A percentile compares a stretch with the other conserved stretches of the same genome.
phyloP scores from a whole-genome alignment of 2,797 vertebrate species.

The Holocentrus rufus region DNA sequence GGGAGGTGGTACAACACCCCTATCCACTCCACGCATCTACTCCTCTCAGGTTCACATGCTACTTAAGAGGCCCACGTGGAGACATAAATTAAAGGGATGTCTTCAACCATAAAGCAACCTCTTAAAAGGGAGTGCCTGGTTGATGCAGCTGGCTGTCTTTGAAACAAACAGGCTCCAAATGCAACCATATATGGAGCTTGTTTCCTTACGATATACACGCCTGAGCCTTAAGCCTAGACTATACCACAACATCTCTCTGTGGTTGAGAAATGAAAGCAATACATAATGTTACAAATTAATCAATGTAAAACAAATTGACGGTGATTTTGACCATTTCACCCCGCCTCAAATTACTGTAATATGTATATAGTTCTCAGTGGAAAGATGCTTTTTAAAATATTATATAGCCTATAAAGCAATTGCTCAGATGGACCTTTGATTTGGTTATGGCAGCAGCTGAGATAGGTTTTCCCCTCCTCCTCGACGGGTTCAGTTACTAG shows the following conservation, averaged over 20 bases:
- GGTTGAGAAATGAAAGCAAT: conserved; percentile 5
- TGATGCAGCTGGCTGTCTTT: conserved; percentile 68
- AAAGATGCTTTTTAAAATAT: conserved; percentile 51
- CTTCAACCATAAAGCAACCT: conserved; percentile 72
- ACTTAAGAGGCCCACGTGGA: conserved; percentile 68
- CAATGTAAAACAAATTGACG: conserved; percentile 56
- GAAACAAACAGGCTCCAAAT: conserved; percentile 59
- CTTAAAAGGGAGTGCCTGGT: conserved; percentile 69
- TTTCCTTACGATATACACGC: conserved; percentile 17
- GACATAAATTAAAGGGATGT: conserved; percentile 78
- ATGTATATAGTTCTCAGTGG: conserved; percentile 34
- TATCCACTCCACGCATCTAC: conserved; percentile 53
- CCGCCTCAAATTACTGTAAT: conserved; percentile 8
- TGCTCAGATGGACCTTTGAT: conserved; percentile 62
- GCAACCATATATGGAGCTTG: conserved; percentile 65
- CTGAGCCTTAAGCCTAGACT: conserved; percentile 19
- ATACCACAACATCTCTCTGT: conserved; percentile 1
- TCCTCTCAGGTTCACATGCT: conserved; percentile 67
- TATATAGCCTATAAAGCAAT: conserved; percentile 52
- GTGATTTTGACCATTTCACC: conserved; percentile 20
- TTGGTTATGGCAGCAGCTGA: conserved; percentile 59
- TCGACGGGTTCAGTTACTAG: conserved; percentile 65
- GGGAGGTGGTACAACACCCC: conserved; percentile 42
- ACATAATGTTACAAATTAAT: conserved; percentile 38
- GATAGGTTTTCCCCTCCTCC: conserved; percentile 45